A percentile compares a stretch with the other conserved stretches of the same genome.
Conservation (phyloP, 1,140 invertebrate genomes). For the Drosophila cardini region DNA sequence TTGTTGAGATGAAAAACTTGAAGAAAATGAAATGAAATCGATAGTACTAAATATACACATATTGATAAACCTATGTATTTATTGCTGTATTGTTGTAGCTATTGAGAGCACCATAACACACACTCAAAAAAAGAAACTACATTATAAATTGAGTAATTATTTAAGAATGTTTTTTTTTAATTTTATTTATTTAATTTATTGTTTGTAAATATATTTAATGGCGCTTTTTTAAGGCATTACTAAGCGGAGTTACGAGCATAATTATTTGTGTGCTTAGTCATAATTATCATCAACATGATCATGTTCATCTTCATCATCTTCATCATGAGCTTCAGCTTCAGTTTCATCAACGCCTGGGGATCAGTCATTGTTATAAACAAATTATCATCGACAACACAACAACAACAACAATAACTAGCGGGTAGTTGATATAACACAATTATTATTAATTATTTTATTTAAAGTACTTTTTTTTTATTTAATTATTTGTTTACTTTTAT, state of each 20-base stretch:
- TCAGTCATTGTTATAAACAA: constrained; percentile 26
- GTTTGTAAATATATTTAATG: constrained; percentile 48
- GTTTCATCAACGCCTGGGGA: constrained; percentile 22
- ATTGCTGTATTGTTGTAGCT: constrained; percentile 80
- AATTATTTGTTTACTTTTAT: not conserved
- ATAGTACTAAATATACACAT: constrained; percentile 59
- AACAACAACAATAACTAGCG: constrained; percentile 39
- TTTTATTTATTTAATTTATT: constrained; percentile 26
- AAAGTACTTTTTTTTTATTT: not conserved
- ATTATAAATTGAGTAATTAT: constrained; percentile 37
- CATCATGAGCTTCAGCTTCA: constrained; percentile 21
- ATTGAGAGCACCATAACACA: constrained; percentile 51
- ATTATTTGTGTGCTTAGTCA: constrained; percentile 42
- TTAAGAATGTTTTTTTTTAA: constrained; percentile 36
- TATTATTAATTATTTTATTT: constrained; percentile 15
- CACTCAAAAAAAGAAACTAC: constrained; percentile 30
- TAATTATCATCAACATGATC: constrained; percentile 15
- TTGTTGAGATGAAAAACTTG: constrained; percentile 32
- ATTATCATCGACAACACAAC: not conserved
- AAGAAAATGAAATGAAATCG: constrained; percentile 46
- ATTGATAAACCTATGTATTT: constrained; percentile 70
- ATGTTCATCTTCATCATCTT: constrained; percentile 13
- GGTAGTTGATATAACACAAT: constrained; percentile 60
- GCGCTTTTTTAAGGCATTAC: constrained; percentile 50
- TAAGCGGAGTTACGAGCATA: constrained; percentile 40